These are phyloP conservation scores for Noctua pronuba DNA, from an alignment of 2,888 invertebrate genomes.

Conservation along the genomic window DNA sequence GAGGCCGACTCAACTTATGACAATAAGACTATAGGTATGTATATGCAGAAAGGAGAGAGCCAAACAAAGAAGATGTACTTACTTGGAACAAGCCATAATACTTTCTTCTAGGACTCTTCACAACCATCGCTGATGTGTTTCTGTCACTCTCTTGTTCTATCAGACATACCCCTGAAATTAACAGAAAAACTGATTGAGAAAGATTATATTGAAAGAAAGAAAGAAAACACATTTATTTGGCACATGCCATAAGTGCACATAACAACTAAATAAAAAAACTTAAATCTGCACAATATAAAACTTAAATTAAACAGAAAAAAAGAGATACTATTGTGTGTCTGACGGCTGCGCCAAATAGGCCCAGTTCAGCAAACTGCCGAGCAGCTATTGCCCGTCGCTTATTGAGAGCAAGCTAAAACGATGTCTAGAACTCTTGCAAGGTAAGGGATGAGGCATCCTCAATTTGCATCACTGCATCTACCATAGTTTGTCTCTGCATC, in stretches of 20 bases:
- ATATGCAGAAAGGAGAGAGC: not conserved
- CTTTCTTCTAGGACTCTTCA: conserved; percentile 81
- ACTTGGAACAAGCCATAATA: conserved; percentile 84
- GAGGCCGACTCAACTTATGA: no score
- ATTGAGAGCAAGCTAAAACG: not conserved
- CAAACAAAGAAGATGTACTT: not conserved
- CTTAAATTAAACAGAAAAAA: no score
- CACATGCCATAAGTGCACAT: no score
- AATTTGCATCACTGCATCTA: not conserved
- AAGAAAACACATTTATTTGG: no score
- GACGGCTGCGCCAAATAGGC: no score
- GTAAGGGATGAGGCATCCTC: not conserved
- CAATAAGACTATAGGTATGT: no score
- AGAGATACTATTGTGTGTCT: no score
- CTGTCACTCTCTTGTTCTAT: conserved; percentile 86
- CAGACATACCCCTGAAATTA: conserved; percentile 86
- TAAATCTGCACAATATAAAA: no score
- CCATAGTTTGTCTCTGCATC: not conserved
- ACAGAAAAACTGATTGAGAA: not conserved
- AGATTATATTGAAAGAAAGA: no score
- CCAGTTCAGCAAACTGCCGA: no score
- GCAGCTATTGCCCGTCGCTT: no score
- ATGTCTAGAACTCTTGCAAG: not conserved
- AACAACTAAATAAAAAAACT: no score
- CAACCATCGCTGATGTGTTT: conserved; percentile 80